Percentiles rank a stretch among this genome's conserved stretches.
phyloP scores from a whole-genome alignment of 2,113 vertebrate genomes.

The Daubentonia madagascariensis region DNA sequence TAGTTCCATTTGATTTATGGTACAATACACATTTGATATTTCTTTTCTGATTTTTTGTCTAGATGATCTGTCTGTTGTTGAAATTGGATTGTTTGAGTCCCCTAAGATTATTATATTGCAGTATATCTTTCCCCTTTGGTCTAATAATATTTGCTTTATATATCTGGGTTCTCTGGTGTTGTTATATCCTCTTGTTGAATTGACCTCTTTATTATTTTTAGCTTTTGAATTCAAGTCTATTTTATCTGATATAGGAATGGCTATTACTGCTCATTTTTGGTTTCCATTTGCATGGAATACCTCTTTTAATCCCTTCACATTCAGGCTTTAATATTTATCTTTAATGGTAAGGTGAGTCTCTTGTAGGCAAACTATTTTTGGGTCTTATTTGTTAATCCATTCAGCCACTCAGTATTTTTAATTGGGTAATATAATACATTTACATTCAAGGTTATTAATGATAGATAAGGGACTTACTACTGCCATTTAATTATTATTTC shows the following conservation, averaged over 20 bases:
- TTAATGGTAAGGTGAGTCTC: neutral
- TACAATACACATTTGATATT: neutral
- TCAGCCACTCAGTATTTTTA: neutral
- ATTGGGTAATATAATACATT: neutral
- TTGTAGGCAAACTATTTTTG: neutral
- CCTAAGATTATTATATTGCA: neutral
- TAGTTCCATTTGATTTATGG: neutral
- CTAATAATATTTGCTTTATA: neutral
- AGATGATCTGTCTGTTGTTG: neutral
- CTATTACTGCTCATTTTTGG: neutral
- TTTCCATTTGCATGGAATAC: neutral
- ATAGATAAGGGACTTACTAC: neutral
- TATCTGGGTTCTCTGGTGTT: neutral
- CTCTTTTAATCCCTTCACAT: neutral
- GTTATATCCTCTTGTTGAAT: neutral
- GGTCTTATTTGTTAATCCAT: neutral
- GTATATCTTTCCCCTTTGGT: neutral
- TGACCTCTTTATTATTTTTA: neutral
- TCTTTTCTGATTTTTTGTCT: neutral
- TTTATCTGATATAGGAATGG: neutral
- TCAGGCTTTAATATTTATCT: neutral
- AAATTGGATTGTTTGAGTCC: neutral
- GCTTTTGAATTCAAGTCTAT: neutral
- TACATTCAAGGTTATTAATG: neutral
- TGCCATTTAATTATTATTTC: neutral